phyloP scores from a whole-genome alignment of 2,113 vertebrate species.

The Synodontis membranacea region DNA sequence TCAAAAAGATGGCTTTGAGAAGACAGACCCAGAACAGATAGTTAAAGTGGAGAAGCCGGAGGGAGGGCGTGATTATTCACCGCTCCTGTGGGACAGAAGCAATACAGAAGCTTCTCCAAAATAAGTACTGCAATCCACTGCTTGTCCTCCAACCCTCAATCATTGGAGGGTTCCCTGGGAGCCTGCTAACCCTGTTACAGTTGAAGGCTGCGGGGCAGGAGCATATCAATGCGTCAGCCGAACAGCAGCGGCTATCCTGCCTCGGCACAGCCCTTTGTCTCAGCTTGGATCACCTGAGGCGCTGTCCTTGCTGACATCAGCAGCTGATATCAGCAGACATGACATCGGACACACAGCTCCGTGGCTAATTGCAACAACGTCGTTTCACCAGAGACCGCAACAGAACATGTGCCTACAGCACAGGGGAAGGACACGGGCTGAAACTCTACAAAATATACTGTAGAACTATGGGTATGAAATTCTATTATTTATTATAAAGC shows the following conservation, averaged over 20 bases:
- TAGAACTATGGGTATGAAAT: conserved; percentile 1
- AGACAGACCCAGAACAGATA: conserved; percentile 2
- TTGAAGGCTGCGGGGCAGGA: conserved; percentile 56
- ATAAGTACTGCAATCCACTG: conserved; percentile 53
- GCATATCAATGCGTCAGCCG: conserved; percentile 57
- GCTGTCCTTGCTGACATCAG: conserved; percentile 58
- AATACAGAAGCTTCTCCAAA: conserved; percentile 44
- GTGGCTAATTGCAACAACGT: conserved; percentile 53
- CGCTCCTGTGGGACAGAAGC: conserved; percentile 24
- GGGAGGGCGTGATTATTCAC: conserved; percentile 40
- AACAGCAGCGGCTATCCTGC: conserved; percentile 57
- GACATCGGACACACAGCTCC: conserved; percentile 50
- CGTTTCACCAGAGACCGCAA: conserved; percentile 41
- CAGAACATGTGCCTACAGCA: conserved; percentile 32
- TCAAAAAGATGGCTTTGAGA: conserved; percentile 39
- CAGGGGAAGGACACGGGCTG: conserved; percentile 44
- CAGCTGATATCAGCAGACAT: conserved; percentile 58
- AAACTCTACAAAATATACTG: conserved; percentile 29
- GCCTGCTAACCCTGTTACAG: conserved; percentile 63
- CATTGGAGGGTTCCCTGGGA: conserved; percentile 48
- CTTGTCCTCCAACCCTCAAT: conserved; percentile 46
- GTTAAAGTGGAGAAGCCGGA: conserved; percentile 15
- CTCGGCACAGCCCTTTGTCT: conserved; percentile 41
- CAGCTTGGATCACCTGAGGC: conserved; percentile 53
- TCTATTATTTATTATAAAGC: not conserved